Percentiles rank a stretch among this genome's conserved stretches.
phyloP scores from a whole-genome alignment of 2,797 vertebrate genomes.

The Cichlasoma orientale region DNA sequence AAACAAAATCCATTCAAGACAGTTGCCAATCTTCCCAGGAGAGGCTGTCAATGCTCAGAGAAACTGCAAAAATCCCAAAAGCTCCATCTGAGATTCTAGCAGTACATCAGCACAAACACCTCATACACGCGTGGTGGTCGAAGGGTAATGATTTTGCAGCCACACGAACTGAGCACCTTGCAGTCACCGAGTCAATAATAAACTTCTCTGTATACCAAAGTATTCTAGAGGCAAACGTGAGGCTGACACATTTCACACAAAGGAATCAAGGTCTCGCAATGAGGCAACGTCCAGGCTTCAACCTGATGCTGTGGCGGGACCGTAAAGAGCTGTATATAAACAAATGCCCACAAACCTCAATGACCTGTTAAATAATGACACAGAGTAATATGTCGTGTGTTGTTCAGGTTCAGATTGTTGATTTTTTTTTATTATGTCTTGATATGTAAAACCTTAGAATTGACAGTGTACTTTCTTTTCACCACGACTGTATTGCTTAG shows the following conservation, averaged over 20 bases:
- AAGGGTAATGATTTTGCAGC: background rate
- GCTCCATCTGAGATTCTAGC: no score
- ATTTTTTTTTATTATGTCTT: background rate
- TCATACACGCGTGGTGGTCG: background rate
- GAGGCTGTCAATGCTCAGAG: no score
- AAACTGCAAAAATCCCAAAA: no score
- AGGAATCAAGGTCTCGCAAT: no score
- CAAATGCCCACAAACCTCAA: background rate
- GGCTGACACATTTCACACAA: no score
- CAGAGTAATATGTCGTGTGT: background rate
- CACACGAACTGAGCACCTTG: no score
- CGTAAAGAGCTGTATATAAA: background rate
- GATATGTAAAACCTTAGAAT: background rate
- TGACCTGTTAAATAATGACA: background rate
- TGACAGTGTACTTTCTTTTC: background rate
- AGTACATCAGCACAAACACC: background rate
- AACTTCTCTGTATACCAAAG: background rate
- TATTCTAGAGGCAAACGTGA: background rate
- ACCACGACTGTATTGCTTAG: background rate
- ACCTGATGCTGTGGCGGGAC: no score
- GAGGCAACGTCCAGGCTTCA: no score
- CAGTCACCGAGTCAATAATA: no score
- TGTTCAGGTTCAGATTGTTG: background rate
- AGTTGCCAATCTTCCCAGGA: no score
- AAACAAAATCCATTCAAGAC: no score